Evolutionary conservation across 2,797 vertebrate species (phyloP).

Genomic region (Helarctos malayanus): DNA sequence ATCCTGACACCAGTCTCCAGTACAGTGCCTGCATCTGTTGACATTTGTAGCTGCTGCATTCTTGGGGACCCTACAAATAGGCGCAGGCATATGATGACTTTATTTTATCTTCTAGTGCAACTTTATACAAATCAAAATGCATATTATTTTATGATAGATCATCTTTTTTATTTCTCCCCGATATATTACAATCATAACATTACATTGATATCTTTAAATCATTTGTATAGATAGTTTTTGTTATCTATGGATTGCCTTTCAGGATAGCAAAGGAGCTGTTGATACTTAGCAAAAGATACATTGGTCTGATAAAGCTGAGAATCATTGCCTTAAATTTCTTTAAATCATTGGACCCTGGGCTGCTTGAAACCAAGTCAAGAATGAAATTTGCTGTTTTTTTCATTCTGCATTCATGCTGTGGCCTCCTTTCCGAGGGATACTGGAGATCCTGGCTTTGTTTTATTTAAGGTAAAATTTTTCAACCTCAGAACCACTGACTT

Average conservation of each 20-base stretch:
- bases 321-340: slow-evolving; percentile 12
- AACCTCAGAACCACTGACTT: neutral
- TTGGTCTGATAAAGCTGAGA: neutral
- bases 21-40: neutral
- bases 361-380: neutral
- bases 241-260: neutral
- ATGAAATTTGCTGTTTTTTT: neutral
- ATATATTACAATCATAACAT: neutral
- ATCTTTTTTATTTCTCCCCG: neutral
- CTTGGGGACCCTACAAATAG: neutral
- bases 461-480: neutral
- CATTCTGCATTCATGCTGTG: neutral
- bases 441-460: neutral
- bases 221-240: neutral
- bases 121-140: neutral
- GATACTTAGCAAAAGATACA: neutral
- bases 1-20: neutral
- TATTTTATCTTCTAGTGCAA: neutral
- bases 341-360: neutral
- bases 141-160: neutral
- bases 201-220: neutral
- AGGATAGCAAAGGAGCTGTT: neutral
- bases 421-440: neutral
- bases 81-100: neutral
- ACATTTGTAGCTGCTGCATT: neutral